phyloP scores from a whole-genome alignment of 2,797 vertebrate species.

The Hypotaenidia philippensis region DNA sequence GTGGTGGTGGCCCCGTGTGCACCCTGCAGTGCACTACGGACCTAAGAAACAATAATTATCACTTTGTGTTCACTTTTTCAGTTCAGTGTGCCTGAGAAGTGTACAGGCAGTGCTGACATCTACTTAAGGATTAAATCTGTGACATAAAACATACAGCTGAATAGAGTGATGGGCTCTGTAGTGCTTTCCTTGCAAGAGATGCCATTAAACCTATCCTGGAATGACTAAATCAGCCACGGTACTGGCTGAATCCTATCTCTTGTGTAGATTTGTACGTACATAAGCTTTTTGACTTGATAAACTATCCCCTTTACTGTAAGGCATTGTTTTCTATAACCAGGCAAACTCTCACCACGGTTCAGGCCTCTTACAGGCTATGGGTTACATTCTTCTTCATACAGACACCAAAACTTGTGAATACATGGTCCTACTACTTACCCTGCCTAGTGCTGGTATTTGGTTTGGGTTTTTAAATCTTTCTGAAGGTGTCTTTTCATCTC shows the following conservation, averaged over 20 bases:
- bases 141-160: neutral
- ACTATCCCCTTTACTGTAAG: neutral
- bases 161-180: neutral
- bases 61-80: neutral
- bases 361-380: neutral
- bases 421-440: neutral
- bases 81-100: neutral
- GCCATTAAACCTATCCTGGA: neutral
- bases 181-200: neutral
- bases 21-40: no score
- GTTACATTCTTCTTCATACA: neutral
- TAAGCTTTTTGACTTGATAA: neutral
- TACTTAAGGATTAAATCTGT: neutral
- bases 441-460: neutral
- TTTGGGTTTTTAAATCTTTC: neutral
- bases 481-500: neutral
- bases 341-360: neutral
- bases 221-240: neutral
- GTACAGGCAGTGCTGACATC: neutral
- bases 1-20: neutral
- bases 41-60: neutral
- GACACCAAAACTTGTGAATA: neutral
- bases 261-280: fast-evolving
- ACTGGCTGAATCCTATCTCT: neutral
- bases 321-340: neutral